A percentile compares a stretch with the other conserved stretches of the same genome.
Conservation (phyloP, 2,888 invertebrate genomes). For the Apamea anceps region DNA sequence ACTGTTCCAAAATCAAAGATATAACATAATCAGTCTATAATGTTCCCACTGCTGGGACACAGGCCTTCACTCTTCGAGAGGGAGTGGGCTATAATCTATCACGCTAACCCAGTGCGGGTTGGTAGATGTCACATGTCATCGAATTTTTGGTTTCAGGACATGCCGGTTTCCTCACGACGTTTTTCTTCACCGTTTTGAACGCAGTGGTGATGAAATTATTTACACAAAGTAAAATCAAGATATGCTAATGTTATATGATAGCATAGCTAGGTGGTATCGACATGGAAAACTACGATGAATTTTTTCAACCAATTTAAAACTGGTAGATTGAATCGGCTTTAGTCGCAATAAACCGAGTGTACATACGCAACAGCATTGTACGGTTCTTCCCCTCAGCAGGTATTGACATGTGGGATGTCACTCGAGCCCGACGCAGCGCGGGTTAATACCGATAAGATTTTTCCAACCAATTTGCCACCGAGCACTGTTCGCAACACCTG, state of each 20-base stretch:
- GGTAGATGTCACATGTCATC: neutral
- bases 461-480: constrained; percentile 79
- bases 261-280: no score
- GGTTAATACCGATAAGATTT: constrained; percentile 72
- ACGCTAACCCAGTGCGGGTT: neutral
- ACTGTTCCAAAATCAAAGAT: neutral
- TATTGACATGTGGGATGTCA: constrained; percentile 81
- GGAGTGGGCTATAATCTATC: neutral
- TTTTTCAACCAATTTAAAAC: constrained; percentile 61
- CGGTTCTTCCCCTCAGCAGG: constrained; percentile 66
- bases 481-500: constrained; percentile 78
- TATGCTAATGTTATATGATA: neutral
- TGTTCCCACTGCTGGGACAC: neutral
- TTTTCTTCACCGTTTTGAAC: neutral
- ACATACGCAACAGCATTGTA: constrained; percentile 30
- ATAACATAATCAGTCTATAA: neutral
- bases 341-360: constrained; percentile 51
- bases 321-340: constrained; percentile 41
- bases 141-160: neutral
- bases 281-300: constrained; percentile 3
- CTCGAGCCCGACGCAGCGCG: constrained; percentile 69
- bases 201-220: neutral
- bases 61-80: neutral
- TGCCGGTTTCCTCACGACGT: neutral
- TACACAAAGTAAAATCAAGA: neutral